Evolutionary conservation across 2,888 invertebrate genomes (phyloP).

Genomic region (Allolobophora icterica): DNA sequence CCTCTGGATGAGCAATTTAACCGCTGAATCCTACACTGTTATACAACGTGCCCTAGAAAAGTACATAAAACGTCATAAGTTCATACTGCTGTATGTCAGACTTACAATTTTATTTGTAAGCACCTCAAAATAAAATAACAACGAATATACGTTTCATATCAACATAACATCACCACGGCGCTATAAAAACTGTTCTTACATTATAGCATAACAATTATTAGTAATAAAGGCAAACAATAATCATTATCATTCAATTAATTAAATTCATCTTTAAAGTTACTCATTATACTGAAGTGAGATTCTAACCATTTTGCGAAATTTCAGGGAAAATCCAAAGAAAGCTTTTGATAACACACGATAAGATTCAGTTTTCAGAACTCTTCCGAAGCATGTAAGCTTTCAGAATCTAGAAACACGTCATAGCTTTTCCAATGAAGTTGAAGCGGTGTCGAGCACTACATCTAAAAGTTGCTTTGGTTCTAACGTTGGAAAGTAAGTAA

Average conservation of each 20-base stretch:
- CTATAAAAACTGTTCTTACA: not conserved
- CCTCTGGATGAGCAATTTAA: too few relatives aligned
- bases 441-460: not conserved
- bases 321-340: constrained; percentile 7
- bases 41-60: too few relatives aligned
- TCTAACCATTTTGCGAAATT: constrained; percentile 12
- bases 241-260: not conserved
- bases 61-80: too few relatives aligned
- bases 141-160: too few relatives aligned
- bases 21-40: too few relatives aligned
- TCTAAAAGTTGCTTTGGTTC: too few relatives aligned
- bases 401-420: not conserved
- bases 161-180: not conserved
- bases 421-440: not conserved
- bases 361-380: not conserved
- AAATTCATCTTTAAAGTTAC: not conserved
- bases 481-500: too few relatives aligned
- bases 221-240: not conserved
- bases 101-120: too few relatives aligned
- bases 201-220: not conserved
- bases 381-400: not conserved
- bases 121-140: too few relatives aligned
- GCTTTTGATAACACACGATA: constrained; percentile 2
- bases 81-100: too few relatives aligned
- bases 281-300: not conserved